Conservation (phyloP, 2,113 vertebrate species). For the Podarcis cretensis region DNA sequence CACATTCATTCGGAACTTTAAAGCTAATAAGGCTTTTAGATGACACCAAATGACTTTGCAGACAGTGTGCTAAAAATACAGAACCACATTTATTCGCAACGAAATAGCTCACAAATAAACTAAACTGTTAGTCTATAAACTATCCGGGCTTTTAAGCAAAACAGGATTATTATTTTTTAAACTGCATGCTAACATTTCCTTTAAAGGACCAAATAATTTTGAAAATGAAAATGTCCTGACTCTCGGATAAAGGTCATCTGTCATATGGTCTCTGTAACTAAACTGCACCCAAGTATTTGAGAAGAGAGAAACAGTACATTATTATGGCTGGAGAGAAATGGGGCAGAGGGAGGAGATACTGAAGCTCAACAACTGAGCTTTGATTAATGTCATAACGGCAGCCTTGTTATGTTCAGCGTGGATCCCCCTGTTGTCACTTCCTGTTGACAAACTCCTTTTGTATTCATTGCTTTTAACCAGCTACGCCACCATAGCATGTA, state of each 20-base stretch:
- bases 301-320: slow-evolving; percentile 32
- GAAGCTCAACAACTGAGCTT: slow-evolving; percentile 44
- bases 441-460: background rate
- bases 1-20: slow-evolving; percentile 4
- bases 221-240: slow-evolving; percentile 57
- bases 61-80: slow-evolving; percentile 27
- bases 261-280: slow-evolving; percentile 41
- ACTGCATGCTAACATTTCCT: slow-evolving; percentile 48
- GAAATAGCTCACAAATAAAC: slow-evolving; percentile 24
- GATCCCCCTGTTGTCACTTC: slow-evolving; percentile 8
- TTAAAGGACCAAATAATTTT: slow-evolving; percentile 57
- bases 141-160: slow-evolving; percentile 12
- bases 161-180: slow-evolving; percentile 24
- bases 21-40: slow-evolving; percentile 30
- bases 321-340: background rate
- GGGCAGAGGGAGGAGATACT: background rate
- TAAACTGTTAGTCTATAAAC: slow-evolving; percentile 9
- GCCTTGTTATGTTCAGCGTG: slow-evolving; percentile 35
- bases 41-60: slow-evolving; percentile 28
- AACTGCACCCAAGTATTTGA: slow-evolving; percentile 34
- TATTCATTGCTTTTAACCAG: background rate
- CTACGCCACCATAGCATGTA: background rate
- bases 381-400: slow-evolving; percentile 42
- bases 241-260: slow-evolving; percentile 62
- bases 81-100: slow-evolving; percentile 26